These are phyloP conservation scores for Leuciscus waleckii DNA, from an alignment of 2,797 vertebrate genomes.

Conservation along the genomic window DNA sequence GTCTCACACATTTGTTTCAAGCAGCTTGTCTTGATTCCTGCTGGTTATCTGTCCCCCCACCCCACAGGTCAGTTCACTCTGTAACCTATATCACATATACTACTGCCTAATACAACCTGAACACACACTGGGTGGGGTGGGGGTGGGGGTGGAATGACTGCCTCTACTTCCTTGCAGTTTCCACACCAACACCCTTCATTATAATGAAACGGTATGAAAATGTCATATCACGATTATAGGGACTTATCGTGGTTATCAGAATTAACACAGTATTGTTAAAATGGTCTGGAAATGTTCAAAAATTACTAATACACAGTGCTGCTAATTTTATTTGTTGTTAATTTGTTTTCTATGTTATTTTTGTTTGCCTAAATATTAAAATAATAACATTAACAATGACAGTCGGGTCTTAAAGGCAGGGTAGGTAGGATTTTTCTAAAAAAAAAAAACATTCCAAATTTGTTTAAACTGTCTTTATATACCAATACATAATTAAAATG, in stretches of 20 bases:
- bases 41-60: constrained; percentile 37
- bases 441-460: too few species aligned
- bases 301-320: not conserved
- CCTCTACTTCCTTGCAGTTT: not conserved
- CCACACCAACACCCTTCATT: not conserved
- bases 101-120: constrained; percentile 77
- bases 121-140: constrained; percentile 60
- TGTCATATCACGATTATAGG: not conserved
- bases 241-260: not conserved
- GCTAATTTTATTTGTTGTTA: too few species aligned
- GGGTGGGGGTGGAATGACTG: not conserved
- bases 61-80: constrained; percentile 55
- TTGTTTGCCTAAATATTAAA: not conserved
- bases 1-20: constrained; percentile 40
- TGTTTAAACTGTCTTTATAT: too few species aligned
- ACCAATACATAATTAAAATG: too few species aligned
- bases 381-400: not conserved
- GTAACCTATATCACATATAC: constrained; percentile 78
- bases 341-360: not conserved
- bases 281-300: not conserved
- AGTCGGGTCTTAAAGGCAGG: too few species aligned
- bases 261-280: not conserved
- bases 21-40: constrained; percentile 46
- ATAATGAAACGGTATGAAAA: not conserved
- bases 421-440: too few species aligned